Evolutionary conservation across 2,888 invertebrate genomes (phyloP), one percentile per base, ranked within the genome.

Genomic region (Trachelus stipa): DNA sequence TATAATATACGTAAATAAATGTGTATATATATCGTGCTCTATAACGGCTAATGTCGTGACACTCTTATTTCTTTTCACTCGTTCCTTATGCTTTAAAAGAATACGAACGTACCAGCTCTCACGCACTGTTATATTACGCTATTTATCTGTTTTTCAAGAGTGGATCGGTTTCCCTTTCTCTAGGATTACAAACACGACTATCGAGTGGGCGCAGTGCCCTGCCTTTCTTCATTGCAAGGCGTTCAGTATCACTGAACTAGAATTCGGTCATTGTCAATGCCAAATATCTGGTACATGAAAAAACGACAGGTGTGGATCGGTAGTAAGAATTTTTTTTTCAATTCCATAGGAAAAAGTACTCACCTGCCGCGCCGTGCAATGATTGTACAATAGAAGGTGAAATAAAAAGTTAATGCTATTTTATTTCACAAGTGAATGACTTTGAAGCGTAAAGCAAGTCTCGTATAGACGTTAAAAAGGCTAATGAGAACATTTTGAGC

Each of bases 241-340:
- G 40, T 56, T 56, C 40, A 56, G 23, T 56, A 56, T 56, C 40
- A 23, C 4, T 56, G 40, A 33, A 71, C 31, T 71, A 33, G 71
- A 71, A 71, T 71, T 71, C 71, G 71, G 71, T 71, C 71, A 71
- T 6, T 71, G 71, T 71, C 71, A 71, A 71, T 71, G 71, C 31
- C 71, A 71, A 33, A 71, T 31, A 71, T 56, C 40, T 56, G 40
- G 40, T 56, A 56, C 40, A 56, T 56, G 40, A 23, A 23, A 23
- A 56, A 56, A 56, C 23, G 40, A 56, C 40, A 23, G 40, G 40
- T 23, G 40, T 23, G 40, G 9, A 6, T 6, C 23, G 40, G 4
- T 40, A 40, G 40, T 40, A 40, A 40, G 40, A 40, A 40, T 34
- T 40, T 40, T 40, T 37, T 12, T 40, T 15, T 37, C 0, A 37